Evolutionary conservation across 2,888 invertebrate genomes (phyloP).

Genomic region (Strigamia crassipes): DNA sequence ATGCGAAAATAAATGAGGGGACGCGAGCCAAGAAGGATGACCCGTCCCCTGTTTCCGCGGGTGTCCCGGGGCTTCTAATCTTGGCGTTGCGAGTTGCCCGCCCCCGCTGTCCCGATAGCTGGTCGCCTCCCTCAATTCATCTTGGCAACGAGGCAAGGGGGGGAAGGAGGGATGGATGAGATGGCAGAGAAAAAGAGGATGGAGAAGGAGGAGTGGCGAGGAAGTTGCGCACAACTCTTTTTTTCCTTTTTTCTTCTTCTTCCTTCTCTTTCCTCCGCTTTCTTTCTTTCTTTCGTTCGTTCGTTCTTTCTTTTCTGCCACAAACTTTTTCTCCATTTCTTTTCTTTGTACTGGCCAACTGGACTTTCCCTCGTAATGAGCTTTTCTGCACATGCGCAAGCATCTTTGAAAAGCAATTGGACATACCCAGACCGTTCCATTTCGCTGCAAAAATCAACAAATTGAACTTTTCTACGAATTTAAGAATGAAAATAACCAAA

Average conservation of each 20-base stretch:
- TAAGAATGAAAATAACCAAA: not conserved
- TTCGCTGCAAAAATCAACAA: not conserved
- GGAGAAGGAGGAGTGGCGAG: conserved; percentile 34
- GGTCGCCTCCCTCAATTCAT: conserved; percentile 42
- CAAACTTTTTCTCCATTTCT: conserved; percentile 18
- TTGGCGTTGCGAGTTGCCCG: conserved; percentile 40
- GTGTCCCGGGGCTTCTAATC: conserved; percentile 46
- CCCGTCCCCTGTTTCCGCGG: conserved; percentile 35
- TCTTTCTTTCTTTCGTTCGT: not conserved
- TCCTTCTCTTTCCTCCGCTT: not conserved
- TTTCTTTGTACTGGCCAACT: not conserved
- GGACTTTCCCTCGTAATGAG: conserved; percentile 42
- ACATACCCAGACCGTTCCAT: not conserved
- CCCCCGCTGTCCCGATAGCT: conserved; percentile 42
- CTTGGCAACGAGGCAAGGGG: conserved; percentile 42
- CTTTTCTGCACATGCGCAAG: conserved; percentile 38
- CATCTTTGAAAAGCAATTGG: conserved; percentile 22
- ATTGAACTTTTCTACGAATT: not conserved
- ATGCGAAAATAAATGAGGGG: conserved; percentile 40
- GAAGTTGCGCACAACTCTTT: conserved; percentile 42
- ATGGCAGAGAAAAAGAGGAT: conserved; percentile 27
- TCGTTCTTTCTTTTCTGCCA: conserved; percentile 36
- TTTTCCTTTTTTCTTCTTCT: not conserved
- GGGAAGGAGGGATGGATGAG: conserved; percentile 36
- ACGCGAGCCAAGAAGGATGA: conserved; percentile 45